Evolutionary conservation across 2,113 vertebrate genomes (phyloP).

Genomic region (Callithrix jacchus): DNA sequence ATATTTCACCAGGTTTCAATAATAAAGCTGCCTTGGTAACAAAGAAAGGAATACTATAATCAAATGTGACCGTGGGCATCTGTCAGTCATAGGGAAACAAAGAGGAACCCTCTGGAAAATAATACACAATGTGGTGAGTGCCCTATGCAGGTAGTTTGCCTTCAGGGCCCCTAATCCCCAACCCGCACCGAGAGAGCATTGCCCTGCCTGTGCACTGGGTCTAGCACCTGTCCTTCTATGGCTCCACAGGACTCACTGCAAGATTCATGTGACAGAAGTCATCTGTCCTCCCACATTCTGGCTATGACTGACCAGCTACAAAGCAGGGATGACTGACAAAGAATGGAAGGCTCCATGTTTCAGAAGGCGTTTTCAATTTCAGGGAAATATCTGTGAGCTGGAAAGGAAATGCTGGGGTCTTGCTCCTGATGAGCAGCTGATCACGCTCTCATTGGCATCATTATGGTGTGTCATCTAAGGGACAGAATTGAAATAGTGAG

Average conservation of each 20-base stretch:
- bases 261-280: constrained; percentile 37
- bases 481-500: constrained; percentile 41
- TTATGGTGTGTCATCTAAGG: background rate
- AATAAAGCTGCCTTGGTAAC: constrained; percentile 32
- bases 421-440: constrained; percentile 15
- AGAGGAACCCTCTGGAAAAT: constrained; percentile 44
- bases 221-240: constrained; percentile 33
- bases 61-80: constrained; percentile 17
- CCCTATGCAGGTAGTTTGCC: background rate
- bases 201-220: background rate
- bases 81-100: constrained; percentile 23
- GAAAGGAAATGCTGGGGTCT: constrained; percentile 24
- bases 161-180: background rate
- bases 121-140: background rate
- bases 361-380: constrained; percentile 73
- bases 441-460: background rate
- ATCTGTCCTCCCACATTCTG: constrained; percentile 34
- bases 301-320: background rate
- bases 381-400: constrained; percentile 50
- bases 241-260: constrained; percentile 44
- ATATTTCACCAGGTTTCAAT: background rate
- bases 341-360: constrained; percentile 58
- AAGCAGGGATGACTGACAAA: constrained; percentile 52
- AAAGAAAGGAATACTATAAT: constrained; percentile 33
- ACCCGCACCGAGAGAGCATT: accelerated